These are phyloP conservation scores for Sinotaia quadrata DNA, from an alignment of 2,888 invertebrate species.

Conservation along the genomic window DNA sequence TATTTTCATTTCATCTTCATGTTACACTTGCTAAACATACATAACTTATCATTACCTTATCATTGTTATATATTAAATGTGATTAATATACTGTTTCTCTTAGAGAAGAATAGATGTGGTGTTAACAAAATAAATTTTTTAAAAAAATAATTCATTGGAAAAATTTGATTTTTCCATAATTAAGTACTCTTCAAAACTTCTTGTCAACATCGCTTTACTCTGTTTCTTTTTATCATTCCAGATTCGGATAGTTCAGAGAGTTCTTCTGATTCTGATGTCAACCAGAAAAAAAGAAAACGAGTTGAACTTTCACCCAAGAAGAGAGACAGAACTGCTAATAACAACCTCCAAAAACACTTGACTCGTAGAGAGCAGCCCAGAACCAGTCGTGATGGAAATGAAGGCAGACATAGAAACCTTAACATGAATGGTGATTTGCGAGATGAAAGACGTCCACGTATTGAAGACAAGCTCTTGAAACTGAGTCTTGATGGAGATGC, in stretches of 20 bases:
- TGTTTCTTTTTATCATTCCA: constrained; percentile 30
- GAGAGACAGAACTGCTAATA: constrained; percentile 12
- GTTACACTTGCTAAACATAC: too few relatives aligned
- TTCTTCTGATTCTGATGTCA: constrained; percentile 35
- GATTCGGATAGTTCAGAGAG: constrained; percentile 44
- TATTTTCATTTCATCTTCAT: too few relatives aligned
- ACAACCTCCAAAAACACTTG: constrained; percentile 2
- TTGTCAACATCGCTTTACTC: too few relatives aligned
- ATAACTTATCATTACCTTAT: too few relatives aligned
- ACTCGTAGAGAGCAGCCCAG: constrained; percentile 5
- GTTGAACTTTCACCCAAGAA: constrained; percentile 11
- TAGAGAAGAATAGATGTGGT: too few relatives aligned
- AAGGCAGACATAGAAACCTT: too few relatives aligned
- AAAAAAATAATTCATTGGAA: too few relatives aligned
- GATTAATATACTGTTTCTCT: too few relatives aligned
- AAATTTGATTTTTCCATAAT: too few relatives aligned
- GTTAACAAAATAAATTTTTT: neutral
- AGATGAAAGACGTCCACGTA: constrained; percentile 20
- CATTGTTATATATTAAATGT: too few relatives aligned
- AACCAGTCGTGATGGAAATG: too few relatives aligned
- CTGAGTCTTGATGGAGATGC: constrained; percentile 32
- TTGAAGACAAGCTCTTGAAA: constrained; percentile 28
- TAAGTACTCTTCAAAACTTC: too few relatives aligned
- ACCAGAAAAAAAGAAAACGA: constrained; percentile 32
- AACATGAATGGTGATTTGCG: constrained; percentile 10